Conservation (phyloP, 2,113 vertebrate species). For the Nyctereutes procyonoides region DNA sequence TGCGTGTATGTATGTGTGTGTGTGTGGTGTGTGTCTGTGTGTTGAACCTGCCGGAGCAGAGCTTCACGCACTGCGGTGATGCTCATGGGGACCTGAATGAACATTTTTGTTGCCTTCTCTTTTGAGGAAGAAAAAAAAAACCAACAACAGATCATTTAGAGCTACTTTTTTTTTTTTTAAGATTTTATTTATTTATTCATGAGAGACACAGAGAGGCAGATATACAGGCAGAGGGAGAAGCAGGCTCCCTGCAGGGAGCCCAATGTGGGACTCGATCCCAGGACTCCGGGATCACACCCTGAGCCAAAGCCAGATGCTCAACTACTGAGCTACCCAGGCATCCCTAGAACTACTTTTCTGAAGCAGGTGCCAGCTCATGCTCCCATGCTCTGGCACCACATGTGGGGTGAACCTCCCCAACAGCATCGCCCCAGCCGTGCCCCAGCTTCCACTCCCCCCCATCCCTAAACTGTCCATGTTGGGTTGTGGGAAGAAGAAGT, state of each 20-base stretch:
- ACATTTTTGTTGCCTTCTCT: neutral
- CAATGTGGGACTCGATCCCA: too few species aligned
- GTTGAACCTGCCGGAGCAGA: neutral
- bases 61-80: too few species aligned
- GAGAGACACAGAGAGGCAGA: too few species aligned
- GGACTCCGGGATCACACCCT: too few species aligned
- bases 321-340: too few species aligned
- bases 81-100: neutral
- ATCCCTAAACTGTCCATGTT: neutral
- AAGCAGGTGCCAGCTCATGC: neutral
- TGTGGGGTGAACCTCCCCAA: neutral
- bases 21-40: neutral
- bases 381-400: fast-evolving
- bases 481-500: neutral
- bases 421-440: neutral
- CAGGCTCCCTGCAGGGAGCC: too few species aligned
- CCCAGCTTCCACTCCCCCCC: neutral
- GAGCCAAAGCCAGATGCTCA: too few species aligned
- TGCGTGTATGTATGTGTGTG: neutral
- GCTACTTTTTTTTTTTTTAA: neutral
- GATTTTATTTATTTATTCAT: too few species aligned
- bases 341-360: neutral
- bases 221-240: too few species aligned
- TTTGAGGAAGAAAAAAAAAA: neutral
- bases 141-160: neutral